Percentiles rank a stretch among this genome's conserved stretches.
These are phyloP conservation scores for Synergus gifuensis DNA, from an alignment of 2,888 invertebrate genomes.

Conservation along the genomic window DNA sequence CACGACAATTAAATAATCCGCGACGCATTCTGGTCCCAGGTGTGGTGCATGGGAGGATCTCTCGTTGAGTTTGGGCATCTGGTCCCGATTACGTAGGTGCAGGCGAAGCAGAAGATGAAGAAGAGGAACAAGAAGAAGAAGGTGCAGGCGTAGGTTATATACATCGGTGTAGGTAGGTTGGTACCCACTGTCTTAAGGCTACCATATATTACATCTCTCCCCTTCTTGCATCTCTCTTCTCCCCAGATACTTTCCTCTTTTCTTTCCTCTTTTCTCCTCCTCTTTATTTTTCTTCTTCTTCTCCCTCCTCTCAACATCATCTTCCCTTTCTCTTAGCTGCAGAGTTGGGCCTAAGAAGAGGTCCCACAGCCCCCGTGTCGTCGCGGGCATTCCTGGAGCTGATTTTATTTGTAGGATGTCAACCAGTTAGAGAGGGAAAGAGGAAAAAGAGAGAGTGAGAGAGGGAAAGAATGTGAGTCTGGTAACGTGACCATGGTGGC, in stretches of 20 bases:
- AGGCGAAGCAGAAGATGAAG: conserved; percentile 48
- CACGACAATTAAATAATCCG: conserved; percentile 49
- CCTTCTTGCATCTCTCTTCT: conserved; percentile 36
- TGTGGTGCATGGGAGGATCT: conserved; percentile 39
- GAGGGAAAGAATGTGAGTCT: conserved; percentile 50
- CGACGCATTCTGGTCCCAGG: conserved; percentile 36
- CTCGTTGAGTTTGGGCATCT: conserved; percentile 40
- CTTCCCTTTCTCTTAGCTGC: conserved; percentile 52
- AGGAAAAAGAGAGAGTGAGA: conserved; percentile 49
- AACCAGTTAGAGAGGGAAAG: conserved; percentile 52
- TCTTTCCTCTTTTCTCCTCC: conserved; percentile 46
- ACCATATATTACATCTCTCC: conserved; percentile 72
- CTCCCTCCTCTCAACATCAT: conserved; percentile 45
- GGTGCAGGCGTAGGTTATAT: conserved; percentile 50
- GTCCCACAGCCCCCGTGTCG: conserved; percentile 73
- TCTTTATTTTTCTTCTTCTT: conserved; percentile 39
- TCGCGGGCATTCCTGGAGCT: conserved; percentile 75
- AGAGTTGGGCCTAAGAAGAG: conserved; percentile 53
- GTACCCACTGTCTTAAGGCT: conserved; percentile 68
- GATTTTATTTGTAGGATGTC: conserved; percentile 77
- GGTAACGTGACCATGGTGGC: conserved; percentile 47
- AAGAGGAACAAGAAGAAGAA: conserved; percentile 50
- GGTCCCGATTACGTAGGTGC: conserved; percentile 39
- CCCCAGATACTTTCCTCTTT: conserved; percentile 27
- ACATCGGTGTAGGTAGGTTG: conserved; percentile 30